Conservation (phyloP, 2,113 vertebrate species). For the Blennius ocellaris region DNA sequence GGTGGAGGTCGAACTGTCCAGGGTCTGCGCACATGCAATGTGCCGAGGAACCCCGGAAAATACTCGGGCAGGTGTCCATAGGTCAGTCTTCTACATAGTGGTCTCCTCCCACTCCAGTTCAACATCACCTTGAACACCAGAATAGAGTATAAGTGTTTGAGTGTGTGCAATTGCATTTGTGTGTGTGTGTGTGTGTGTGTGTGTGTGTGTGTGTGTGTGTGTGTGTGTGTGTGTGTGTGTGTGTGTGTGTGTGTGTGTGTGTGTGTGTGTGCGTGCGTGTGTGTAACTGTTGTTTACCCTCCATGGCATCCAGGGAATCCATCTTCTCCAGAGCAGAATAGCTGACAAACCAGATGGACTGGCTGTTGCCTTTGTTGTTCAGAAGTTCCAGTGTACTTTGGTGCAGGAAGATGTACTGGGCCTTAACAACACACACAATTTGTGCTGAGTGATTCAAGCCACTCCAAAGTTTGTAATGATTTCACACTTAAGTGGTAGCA, state of each 20-base stretch:
- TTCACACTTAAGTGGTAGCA: no score
- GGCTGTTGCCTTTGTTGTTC: slow-evolving; percentile 91
- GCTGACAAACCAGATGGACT: slow-evolving; percentile 95
- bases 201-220: not conserved
- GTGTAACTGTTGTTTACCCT: slow-evolving; percentile 84
- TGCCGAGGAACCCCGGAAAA: not conserved
- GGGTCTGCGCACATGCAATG: slow-evolving; percentile 14
- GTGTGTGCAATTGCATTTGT: slow-evolving; percentile 5
- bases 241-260: no score
- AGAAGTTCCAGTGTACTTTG: slow-evolving; percentile 95
- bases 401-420: slow-evolving; percentile 97
- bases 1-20: slow-evolving; percentile 1
- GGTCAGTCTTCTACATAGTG: slow-evolving; percentile 89
- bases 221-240: no score
- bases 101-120: slow-evolving; percentile 99
- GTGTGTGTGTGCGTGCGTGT: no score
- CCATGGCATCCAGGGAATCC: slow-evolving; percentile 98
- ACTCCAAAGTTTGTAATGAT: no score
- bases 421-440: slow-evolving; percentile 82
- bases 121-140: slow-evolving; percentile 91
- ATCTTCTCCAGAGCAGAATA: slow-evolving; percentile 98
- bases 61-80: slow-evolving; percentile 2
- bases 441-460: not conserved
- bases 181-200: not conserved
- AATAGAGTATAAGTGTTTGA: slow-evolving; percentile 10